A percentile compares a stretch with the other conserved stretches of the same genome.
These are phyloP conservation scores for Bellardia pandia DNA, from an alignment of 2,888 invertebrate species.

Conservation along the genomic window DNA sequence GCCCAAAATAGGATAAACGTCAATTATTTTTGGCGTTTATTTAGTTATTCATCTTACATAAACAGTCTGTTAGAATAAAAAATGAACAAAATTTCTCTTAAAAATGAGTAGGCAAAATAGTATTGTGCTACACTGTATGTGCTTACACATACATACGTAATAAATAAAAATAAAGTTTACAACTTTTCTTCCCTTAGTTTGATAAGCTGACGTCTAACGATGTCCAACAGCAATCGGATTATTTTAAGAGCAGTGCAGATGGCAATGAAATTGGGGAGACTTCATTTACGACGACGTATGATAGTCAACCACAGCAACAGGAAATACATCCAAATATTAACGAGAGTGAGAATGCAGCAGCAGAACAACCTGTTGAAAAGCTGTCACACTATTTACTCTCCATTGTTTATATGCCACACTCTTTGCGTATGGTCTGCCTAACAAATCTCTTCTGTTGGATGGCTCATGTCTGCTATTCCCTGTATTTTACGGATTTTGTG, in stretches of 20 bases:
- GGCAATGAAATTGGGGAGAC: slow-evolving; percentile 75
- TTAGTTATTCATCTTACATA: too few relatives aligned
- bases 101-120: too few relatives aligned
- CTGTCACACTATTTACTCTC: slow-evolving; percentile 93
- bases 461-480: slow-evolving; percentile 98
- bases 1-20: too few relatives aligned
- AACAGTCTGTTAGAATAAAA: too few relatives aligned
- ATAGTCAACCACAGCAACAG: slow-evolving; percentile 31
- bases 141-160: background rate
- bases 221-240: slow-evolving; percentile 70
- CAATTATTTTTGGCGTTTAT: too few relatives aligned
- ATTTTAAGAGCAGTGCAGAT: slow-evolving; percentile 64
- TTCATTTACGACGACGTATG: slow-evolving; percentile 34
- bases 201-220: slow-evolving; percentile 70
- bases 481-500: slow-evolving; percentile 98
- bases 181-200: slow-evolving; percentile 62
- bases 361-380: slow-evolving; percentile 82
- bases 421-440: slow-evolving; percentile 93
- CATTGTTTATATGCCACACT: slow-evolving; percentile 95
- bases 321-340: slow-evolving; percentile 30
- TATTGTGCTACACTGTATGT: too few relatives aligned
- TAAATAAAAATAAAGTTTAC: background rate
- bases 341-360: slow-evolving; percentile 29
- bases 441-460: slow-evolving; percentile 99
- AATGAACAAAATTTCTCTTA: too few relatives aligned